Evolutionary conservation across 2,888 invertebrate genomes (phyloP).

Genomic region (Chloroclystis v-ata): DNA sequence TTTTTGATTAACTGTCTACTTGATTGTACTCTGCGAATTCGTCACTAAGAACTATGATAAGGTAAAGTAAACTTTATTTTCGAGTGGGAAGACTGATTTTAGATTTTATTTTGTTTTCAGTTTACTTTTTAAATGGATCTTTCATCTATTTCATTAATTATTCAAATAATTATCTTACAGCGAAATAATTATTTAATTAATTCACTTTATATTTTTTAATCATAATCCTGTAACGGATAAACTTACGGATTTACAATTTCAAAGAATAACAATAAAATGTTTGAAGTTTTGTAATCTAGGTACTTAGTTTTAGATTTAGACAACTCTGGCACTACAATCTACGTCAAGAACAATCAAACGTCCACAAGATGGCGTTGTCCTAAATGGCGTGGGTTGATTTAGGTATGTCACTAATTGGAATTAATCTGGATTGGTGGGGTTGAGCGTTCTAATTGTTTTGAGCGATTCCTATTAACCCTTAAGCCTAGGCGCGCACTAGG

Average conservation of each 20-base stretch:
- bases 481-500: not conserved
- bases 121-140: too few species aligned
- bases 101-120: not conserved
- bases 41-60: slow-evolving; percentile 8
- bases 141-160: too few species aligned
- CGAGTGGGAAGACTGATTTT: not conserved
- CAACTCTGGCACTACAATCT: not conserved
- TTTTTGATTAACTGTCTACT: slow-evolving; percentile 47
- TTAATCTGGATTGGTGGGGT: slow-evolving; percentile 6
- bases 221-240: too few species aligned
- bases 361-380: not conserved
- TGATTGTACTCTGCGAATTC: slow-evolving; percentile 17
- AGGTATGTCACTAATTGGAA: slow-evolving; percentile 16
- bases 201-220: too few species aligned
- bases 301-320: too few species aligned
- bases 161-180: too few species aligned
- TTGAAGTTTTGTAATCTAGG: too few species aligned
- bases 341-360: not conserved
- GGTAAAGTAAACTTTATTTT: not conserved
- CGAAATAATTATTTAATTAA: too few species aligned
- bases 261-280: too few species aligned
- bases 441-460: not conserved
- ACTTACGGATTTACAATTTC: too few species aligned
- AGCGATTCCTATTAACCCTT: not conserved
- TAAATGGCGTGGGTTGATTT: slow-evolving; percentile 10